Evolutionary conservation across 2,113 vertebrate species (phyloP), one percentile per base, ranked within the genome.

Genomic region (Orthonyx spaldingii): DNA sequence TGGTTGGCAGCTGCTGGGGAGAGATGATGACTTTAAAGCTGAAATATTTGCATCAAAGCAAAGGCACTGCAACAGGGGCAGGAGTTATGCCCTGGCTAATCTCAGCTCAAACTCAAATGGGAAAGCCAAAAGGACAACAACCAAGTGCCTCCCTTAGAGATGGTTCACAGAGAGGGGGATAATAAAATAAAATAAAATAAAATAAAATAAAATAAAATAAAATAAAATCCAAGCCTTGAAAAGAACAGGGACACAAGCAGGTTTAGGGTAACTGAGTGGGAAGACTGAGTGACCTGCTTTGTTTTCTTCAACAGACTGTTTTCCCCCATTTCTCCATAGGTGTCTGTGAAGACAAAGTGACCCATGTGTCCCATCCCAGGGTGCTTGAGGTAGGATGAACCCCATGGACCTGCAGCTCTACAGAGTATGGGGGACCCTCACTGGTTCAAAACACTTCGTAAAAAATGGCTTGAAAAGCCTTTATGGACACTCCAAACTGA

Each of bases 321-420:
- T 79, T 11, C 27, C 33, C 20, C 23, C 20, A 9, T 60, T 72
- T 92, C 46, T 85, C 26, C 26, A 30, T 3, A 23, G 3, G 9
- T 37, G 23, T 4, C 64, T 47, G 17, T 28, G 46, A 85, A 59
- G 17, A 13, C 0, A 5, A 78, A 27, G 44, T n/a, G 37, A 35
- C 6, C 13, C 5, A 3, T 24, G 21, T 53, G 22, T 56, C 60
- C 33, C 50, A 56, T 21, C 16, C 11, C 55, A 32, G 15, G 17
- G 19, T 33, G 9, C 53, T 46, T 55, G 33, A 68, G 24, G 21
- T 10, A 75, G 57, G 53, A 66, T 4, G 2, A 86, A 22, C 18
- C 5, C 6, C 37, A 15, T 8, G 0, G 0, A 68, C 21, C 39
- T 37, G 14, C n/a, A 76, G n/a, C 37, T 28, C 30, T 42, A 35